Evolutionary conservation across 2,888 invertebrate species (phyloP).

Genomic region (Acrocyrtus sp.): DNA sequence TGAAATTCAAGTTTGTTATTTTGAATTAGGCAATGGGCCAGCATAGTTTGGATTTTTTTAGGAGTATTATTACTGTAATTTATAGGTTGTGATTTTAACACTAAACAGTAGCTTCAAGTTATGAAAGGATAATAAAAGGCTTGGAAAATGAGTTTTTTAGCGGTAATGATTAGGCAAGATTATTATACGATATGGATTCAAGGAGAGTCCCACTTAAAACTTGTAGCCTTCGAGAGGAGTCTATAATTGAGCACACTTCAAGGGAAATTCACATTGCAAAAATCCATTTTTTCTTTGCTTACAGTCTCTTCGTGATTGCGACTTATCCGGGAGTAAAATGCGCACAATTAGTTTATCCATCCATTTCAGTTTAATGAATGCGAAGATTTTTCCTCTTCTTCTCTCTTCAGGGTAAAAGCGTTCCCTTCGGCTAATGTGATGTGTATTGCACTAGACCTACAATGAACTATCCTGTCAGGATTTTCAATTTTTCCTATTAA

Average conservation of each 20-base stretch:
- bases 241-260: no score
- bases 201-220: no score
- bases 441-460: background rate
- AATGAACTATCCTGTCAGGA: conserved; percentile 44
- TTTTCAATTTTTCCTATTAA: conserved; percentile 53
- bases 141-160: background rate
- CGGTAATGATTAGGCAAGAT: background rate
- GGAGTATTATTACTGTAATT: background rate
- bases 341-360: no score
- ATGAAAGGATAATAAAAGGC: conserved; percentile 9
- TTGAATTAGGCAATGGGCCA: background rate
- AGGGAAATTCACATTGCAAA: no score
- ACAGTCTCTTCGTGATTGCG: conserved; percentile 11
- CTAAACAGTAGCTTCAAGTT: background rate
- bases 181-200: background rate
- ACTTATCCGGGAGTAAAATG: no score
- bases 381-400: background rate
- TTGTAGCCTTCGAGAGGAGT: no score
- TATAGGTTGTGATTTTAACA: background rate
- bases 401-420: background rate
- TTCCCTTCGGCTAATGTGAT: background rate
- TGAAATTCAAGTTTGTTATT: conserved; percentile 14
- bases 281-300: background rate
- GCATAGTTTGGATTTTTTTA: background rate
- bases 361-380: no score